Evolutionary conservation across 2,797 vertebrate species (phyloP).

Genomic region (Chaenodraco wilsoni): DNA sequence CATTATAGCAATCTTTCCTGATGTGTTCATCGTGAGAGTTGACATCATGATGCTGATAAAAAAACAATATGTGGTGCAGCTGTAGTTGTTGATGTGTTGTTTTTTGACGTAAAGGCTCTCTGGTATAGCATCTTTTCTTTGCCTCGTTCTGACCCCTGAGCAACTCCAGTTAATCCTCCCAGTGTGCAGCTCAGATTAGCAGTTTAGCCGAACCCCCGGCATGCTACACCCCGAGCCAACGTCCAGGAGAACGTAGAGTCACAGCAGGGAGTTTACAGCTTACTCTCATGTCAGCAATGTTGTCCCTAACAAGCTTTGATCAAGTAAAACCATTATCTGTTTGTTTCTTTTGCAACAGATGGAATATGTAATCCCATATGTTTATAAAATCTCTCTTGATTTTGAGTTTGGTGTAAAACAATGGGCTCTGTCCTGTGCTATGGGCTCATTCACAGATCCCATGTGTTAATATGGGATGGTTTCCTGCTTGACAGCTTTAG

Average conservation of each 20-base stretch:
- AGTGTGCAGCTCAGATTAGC: conserved; percentile 62
- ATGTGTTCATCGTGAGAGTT: too few relatives aligned
- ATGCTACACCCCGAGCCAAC: conserved; percentile 6
- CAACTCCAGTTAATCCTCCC: conserved; percentile 63
- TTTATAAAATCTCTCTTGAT: conserved; percentile 23
- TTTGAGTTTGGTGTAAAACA: conserved; percentile 18
- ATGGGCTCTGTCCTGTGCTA: conserved; percentile 20
- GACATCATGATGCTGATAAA: too few relatives aligned
- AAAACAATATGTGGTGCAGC: too few relatives aligned
- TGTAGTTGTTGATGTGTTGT: background rate
- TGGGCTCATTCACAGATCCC: conserved; percentile 54
- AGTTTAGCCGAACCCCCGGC: conserved; percentile 50
- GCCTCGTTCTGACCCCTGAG: conserved; percentile 39
- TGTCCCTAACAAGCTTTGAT: conserved; percentile 22
- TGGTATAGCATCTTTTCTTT: conserved; percentile 45
- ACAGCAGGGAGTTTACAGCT: conserved; percentile 26
- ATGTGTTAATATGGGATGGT: conserved; percentile 60
- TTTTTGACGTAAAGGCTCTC: conserved; percentile 29
- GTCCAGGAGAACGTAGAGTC: conserved; percentile 2
- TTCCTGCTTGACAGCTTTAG: conserved; percentile 71
- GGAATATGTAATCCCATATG: conserved; percentile 25
- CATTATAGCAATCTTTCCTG: too few relatives aligned
- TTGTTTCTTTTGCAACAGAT: conserved; percentile 38
- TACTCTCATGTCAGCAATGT: conserved; percentile 16
- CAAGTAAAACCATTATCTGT: conserved; percentile 27